Percentiles rank a stretch among this genome's conserved stretches.
These are phyloP conservation scores for Cyphomyrus discorhynchus DNA, from an alignment of 2,113 vertebrate genomes.

Conservation along the genomic window DNA sequence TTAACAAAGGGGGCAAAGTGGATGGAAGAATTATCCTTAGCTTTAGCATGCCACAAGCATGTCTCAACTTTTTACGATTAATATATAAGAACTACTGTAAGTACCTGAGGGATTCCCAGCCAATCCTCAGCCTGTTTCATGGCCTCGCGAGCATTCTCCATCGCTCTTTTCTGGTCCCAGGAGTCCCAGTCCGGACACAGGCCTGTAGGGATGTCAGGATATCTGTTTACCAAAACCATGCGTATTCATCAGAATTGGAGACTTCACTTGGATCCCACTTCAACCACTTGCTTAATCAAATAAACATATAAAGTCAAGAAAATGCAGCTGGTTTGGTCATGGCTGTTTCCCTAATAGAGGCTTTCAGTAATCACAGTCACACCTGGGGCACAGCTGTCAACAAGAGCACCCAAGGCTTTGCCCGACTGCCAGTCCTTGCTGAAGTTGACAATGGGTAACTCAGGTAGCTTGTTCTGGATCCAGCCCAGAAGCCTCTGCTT, in stretches of 20 bases:
- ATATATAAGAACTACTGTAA: neutral
- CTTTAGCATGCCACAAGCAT: neutral
- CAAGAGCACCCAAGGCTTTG: constrained; percentile 80
- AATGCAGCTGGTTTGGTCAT: neutral
- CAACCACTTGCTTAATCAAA: neutral
- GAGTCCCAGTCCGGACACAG: constrained; percentile 92
- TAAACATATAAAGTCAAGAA: constrained; percentile 18
- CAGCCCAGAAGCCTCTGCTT: constrained; percentile 89
- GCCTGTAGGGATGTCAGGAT: constrained; percentile 50
- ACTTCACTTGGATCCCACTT: neutral
- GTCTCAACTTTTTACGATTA: neutral
- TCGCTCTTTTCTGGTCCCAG: constrained; percentile 77
- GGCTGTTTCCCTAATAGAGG: neutral
- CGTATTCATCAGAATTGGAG: neutral
- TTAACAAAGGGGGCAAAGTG: neutral
- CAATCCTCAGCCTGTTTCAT: constrained; percentile 92
- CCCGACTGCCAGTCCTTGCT: constrained; percentile 87
- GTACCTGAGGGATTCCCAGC: constrained; percentile 83
- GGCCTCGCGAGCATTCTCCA: constrained; percentile 83
- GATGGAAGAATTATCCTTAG: neutral
- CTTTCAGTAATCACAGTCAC: neutral
- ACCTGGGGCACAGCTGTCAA: constrained; percentile 90
- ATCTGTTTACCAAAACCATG: neutral
- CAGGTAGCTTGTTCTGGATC: constrained; percentile 91
- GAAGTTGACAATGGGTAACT: constrained; percentile 87